These are phyloP conservation scores for Parnassius apollo DNA, from an alignment of 2,888 invertebrate genomes.

Conservation along the genomic window DNA sequence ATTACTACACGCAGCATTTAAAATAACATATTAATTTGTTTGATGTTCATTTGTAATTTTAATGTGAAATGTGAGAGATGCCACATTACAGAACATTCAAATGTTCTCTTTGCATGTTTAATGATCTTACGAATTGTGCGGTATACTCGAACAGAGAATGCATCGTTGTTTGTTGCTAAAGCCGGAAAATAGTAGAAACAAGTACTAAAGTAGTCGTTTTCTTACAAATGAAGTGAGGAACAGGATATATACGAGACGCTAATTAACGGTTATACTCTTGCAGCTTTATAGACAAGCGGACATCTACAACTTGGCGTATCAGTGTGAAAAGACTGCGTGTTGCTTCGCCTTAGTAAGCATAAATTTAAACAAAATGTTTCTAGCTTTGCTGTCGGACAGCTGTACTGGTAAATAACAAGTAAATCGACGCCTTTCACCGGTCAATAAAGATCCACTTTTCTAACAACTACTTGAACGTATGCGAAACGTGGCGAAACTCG, in stretches of 20 bases:
- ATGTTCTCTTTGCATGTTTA: background rate
- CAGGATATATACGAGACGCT: conserved; percentile 24
- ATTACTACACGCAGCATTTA: too few relatives aligned
- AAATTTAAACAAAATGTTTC: conserved; percentile 52
- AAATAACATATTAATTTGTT: too few relatives aligned
- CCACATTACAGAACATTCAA: too few relatives aligned
- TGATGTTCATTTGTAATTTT: too few relatives aligned
- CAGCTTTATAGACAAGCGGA: conserved; percentile 20
- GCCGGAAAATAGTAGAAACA: conserved; percentile 22
- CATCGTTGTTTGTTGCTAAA: background rate
- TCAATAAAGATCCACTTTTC: conserved; percentile 71
- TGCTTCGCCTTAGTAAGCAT: conserved; percentile 47
- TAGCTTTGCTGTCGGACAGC: conserved; percentile 41
- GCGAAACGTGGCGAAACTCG: conserved; percentile 43
- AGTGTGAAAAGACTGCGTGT: conserved; percentile 36
- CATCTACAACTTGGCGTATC: conserved; percentile 21
- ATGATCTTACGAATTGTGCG: background rate
- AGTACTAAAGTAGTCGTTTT: conserved; percentile 13
- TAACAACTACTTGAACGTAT: conserved; percentile 51
- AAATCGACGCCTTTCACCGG: conserved; percentile 59
- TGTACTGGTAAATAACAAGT: conserved; percentile 43
- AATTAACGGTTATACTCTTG: conserved; percentile 25
- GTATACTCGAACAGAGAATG: too few relatives aligned
- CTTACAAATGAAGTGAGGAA: conserved; percentile 15
- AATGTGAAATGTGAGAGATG: too few relatives aligned